phyloP scores from a whole-genome alignment of 1,140 invertebrate species.

The Luehdorfia chinensis region DNA sequence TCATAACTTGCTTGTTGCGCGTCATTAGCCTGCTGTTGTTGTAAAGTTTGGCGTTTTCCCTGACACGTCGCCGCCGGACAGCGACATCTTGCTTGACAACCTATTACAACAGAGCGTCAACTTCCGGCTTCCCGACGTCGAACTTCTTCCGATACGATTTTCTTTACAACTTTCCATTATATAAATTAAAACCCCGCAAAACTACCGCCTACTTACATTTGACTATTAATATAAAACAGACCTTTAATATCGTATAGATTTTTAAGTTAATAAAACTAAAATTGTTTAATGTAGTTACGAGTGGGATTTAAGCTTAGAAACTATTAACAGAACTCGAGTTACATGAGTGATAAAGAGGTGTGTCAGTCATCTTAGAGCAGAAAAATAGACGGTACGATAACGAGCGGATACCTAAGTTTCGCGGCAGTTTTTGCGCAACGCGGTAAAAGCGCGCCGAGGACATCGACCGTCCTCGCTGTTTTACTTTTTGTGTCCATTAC shows the following conservation, averaged over 20 bases:
- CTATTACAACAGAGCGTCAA: conserved; percentile 60
- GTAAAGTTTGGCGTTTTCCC: conserved; percentile 55
- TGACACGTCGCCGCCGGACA: conserved; percentile 48
- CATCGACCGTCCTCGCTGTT: conserved; percentile 47
- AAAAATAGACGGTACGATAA: conserved; percentile 13
- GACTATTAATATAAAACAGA: conserved; percentile 8
- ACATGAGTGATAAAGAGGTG: no score
- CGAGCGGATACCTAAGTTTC: conserved; percentile 26
- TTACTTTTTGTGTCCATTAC: conserved; percentile 74
- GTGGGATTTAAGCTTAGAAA: no score
- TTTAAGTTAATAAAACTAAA: no score
- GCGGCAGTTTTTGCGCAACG: conserved; percentile 49
- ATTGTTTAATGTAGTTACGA: no score
- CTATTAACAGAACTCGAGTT: no score
- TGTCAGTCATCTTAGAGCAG: not conserved
- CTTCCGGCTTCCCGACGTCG: conserved; percentile 38
- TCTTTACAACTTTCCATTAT: conserved; percentile 15
- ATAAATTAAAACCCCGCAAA: conserved; percentile 4
- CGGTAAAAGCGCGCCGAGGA: conserved; percentile 42
- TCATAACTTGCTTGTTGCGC: conserved; percentile 49
- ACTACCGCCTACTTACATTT: not conserved
- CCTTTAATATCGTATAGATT: no score
- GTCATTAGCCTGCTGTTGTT: conserved; percentile 60
- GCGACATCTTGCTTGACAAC: conserved; percentile 64
- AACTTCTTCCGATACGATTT: conserved; percentile 19